Conservation (phyloP, 1,140 invertebrate genomes). For the Bombus waltoni region DNA sequence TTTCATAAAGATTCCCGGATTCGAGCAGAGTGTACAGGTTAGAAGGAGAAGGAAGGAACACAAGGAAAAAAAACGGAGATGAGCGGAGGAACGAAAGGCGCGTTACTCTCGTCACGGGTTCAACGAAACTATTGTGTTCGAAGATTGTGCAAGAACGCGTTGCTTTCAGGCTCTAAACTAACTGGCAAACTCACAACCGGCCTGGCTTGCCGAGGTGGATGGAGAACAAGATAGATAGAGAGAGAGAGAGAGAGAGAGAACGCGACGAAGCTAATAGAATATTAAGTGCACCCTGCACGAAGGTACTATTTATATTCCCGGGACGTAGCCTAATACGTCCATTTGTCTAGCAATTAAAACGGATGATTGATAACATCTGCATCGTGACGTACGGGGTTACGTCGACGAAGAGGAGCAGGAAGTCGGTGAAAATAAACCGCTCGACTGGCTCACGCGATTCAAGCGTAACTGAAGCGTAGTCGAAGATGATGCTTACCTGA, state of each 20-base stretch:
- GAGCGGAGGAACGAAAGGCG: neutral
- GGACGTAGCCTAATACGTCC: constrained; percentile 71
- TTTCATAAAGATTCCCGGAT: constrained; percentile 73
- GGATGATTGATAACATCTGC: constrained; percentile 73
- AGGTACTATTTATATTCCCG: constrained; percentile 67
- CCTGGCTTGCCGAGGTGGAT: neutral
- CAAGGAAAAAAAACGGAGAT: neutral
- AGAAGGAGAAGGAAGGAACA: neutral
- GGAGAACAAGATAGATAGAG: neutral
- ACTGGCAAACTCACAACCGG: constrained; percentile 22
- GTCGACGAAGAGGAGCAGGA: constrained; percentile 48
- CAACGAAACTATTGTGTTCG: constrained; percentile 60
- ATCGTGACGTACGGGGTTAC: constrained; percentile 39
- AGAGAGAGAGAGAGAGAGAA: constrained; percentile 18
- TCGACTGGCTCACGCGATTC: neutral
- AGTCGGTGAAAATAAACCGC: constrained; percentile 62
- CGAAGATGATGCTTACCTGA: constrained; percentile 5
- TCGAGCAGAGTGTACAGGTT: constrained; percentile 47
- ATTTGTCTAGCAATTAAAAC: constrained; percentile 78
- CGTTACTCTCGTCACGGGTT: neutral
- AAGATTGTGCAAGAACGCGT: constrained; percentile 51
- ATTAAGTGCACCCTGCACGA: constrained; percentile 58
- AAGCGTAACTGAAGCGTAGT: neutral
- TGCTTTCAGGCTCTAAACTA: constrained; percentile 32
- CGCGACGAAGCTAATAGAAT: constrained; percentile 69